Evolutionary conservation across 35 echinoderm and acorn worm genomes (phyloP).

Genomic region (Ptychodera flava): DNA sequence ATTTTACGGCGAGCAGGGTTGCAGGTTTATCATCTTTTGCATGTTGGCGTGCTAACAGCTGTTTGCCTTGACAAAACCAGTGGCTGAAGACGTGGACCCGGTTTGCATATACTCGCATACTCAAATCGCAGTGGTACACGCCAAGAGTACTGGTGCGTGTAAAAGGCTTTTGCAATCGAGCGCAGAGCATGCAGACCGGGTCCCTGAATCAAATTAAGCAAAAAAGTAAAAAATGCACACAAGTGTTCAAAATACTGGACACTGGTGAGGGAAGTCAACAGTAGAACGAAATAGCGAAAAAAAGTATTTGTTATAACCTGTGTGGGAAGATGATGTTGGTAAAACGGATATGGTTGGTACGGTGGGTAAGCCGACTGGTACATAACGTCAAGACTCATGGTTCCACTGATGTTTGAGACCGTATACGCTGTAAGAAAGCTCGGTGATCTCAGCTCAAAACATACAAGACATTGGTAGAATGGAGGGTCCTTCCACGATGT

Average conservation of each 20-base stretch:
- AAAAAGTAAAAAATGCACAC: background rate
- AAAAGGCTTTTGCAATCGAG: background rate
- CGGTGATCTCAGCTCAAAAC: background rate
- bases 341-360: slow-evolving; percentile 58
- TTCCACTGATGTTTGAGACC: too few relatives aligned
- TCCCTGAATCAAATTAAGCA: background rate
- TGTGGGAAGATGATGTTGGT: slow-evolving; percentile 46
- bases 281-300: background rate
- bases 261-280: background rate
- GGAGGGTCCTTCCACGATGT: background rate
- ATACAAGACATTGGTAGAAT: background rate
- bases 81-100: too few relatives aligned
- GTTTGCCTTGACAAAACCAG: too few relatives aligned
- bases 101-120: background rate
- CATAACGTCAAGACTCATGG: slow-evolving; percentile 72
- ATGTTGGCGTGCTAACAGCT: background rate
- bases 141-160: background rate
- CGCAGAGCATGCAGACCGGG: background rate
- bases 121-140: background rate
- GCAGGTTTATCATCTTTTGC: background rate
- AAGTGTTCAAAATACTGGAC: background rate
- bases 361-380: slow-evolving; percentile 58
- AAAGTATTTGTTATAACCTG: background rate
- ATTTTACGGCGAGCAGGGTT: background rate
- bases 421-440: too few relatives aligned